Percentiles rank a stretch among this genome's conserved stretches.
Conservation (phyloP, 2,113 vertebrate species). For the Jacana jacana region DNA sequence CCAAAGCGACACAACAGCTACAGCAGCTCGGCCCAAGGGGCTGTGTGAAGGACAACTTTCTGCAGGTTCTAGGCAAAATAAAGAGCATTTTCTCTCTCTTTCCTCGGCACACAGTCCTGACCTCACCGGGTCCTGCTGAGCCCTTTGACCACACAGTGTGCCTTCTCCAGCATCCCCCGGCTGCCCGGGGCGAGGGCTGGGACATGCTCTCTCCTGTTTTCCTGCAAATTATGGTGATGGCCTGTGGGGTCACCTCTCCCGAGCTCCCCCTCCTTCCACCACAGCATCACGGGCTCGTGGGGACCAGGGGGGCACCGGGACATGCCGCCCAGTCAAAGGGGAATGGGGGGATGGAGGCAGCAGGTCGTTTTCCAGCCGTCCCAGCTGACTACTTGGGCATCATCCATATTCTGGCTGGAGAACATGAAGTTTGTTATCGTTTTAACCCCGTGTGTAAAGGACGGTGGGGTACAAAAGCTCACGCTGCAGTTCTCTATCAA, state of each 20-base stretch:
- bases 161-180: background rate
- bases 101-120: background rate
- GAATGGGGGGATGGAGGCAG: background rate
- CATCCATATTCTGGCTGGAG: accelerated
- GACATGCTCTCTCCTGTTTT: background rate
- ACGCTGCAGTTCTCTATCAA: background rate
- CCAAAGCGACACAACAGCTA: background rate
- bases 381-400: background rate
- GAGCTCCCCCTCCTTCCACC: background rate
- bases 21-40: accelerated
- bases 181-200: background rate
- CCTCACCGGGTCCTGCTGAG: background rate
- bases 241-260: background rate
- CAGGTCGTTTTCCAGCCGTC: background rate
- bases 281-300: background rate
- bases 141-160: background rate
- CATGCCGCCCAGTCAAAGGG: background rate
- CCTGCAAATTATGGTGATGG: background rate
- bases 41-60: background rate
- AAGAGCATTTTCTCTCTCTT: background rate
- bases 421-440: accelerated
- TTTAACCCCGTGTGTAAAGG: background rate
- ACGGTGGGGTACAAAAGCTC: background rate
- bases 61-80: background rate
- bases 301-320: background rate